Evolutionary conservation across 2,113 vertebrate species (phyloP).

Genomic region (Psittacus erithacus): DNA sequence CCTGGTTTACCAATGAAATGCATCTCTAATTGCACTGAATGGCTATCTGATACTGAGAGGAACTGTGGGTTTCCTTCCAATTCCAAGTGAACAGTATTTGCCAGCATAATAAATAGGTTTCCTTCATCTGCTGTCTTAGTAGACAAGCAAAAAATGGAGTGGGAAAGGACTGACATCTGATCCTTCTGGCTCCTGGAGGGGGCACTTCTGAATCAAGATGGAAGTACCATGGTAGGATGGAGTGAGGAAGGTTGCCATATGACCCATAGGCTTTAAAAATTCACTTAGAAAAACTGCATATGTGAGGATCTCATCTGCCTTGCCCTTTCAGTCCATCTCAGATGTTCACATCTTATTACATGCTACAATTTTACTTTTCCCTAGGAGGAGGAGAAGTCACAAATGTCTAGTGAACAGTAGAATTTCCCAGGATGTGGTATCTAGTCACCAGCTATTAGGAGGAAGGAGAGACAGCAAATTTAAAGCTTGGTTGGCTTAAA

Average conservation of each 20-base stretch:
- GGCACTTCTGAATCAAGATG: neutral
- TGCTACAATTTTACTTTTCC: conserved; percentile 20
- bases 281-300: neutral
- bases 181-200: neutral
- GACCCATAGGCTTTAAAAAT: neutral
- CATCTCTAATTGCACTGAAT: neutral
- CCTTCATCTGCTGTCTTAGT: neutral
- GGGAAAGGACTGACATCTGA: neutral
- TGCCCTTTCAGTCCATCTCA: neutral
- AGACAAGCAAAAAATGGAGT: neutral
- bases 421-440: neutral
- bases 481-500: neutral
- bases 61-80: neutral
- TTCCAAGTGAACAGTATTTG: neutral
- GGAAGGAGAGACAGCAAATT: neutral
- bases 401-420: neutral
- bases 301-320: neutral
- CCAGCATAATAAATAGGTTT: neutral
- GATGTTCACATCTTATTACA: neutral
- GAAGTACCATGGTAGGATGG: neutral
- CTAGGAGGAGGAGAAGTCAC: neutral
- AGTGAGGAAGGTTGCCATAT: neutral
- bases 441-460: neutral
- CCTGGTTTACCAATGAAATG: neutral
- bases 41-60: neutral